Base-by-base conservation (phyloP, 2,797 vertebrate species). In the Glossophaga mutica region DNA sequence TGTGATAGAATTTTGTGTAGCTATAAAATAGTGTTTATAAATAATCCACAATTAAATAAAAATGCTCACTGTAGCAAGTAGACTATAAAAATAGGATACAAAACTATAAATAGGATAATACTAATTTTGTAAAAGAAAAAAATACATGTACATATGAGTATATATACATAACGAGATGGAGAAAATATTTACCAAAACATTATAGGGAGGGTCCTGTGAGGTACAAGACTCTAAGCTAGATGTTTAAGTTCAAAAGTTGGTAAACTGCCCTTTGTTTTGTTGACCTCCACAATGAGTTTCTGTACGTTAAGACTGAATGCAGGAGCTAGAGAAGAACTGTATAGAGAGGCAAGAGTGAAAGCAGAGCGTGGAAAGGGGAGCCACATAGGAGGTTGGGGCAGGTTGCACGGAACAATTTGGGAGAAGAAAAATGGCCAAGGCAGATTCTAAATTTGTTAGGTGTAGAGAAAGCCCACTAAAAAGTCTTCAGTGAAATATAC, bases 151-250 rank as follows among this genome's bases (percentile, higher is more conserved):
- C 34, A 32, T 52, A 37, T 29, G 14, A 22, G 5, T 89, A 48
- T 88, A 21, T 73, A 32, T 82, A 50, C 82, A 18, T 52, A 74
- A 71, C 42, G 37, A 65, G 52, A 62, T 22, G 34, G 32, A 88
- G 57, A 93, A 93, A 88, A 62, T 88, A 79, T 62, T 93, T 59
- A 82, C 44, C 16, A 73, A 93, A 93, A 88, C 57, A 34, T 81
- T 50, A 73, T 82, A 68, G 44, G 21, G 32, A 88, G 76, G 82
- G 22, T 39, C 34, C 77, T 26, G 11, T 67, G 68, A 88, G n/a
- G 37, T 67, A 65, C 74, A 74, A 55, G 37, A 88, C 37, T 52
- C 46, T 37, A 82, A 32, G 18, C 32, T 82, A 46, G 77, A 94
- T 76, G 48, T 83, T 83, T 50, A 90, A 39, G 48, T 84, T 83